Base-by-base conservation (phyloP, 1,140 invertebrate genomes). In the Brachionus calyciflorus region DNA sequence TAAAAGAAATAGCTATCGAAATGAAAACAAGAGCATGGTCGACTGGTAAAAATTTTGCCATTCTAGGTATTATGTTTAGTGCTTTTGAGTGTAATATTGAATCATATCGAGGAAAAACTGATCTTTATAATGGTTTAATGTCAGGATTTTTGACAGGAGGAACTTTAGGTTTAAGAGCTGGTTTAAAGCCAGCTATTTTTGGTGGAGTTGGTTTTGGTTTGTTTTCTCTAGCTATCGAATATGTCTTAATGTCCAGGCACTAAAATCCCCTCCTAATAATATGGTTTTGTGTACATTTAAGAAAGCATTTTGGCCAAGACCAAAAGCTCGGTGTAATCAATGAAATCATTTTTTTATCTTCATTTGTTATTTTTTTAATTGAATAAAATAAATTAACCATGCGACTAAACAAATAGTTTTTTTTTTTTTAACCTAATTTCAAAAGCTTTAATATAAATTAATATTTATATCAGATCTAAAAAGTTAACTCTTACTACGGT, bases 11-110 rank as follows among this genome's bases (percentile, higher is more conserved):
- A 5, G 79, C 83, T 77, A 81, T 89, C 49, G 96, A 99, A 85
- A 96, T 98, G 93, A 93, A 92, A 85, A 87, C 86, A 0, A 91
- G 94, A 5, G 94, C 93, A 63, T 82, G 94, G 46, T 89, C 91
- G 68, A 96, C 98, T 86, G 95, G 92, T 0, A 98, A 98, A 86
- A 98, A 97, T 84, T 99, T 99, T 89, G 96, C 94, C 19, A 87
- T 96, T 53, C 88, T 98, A 79, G 96, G 96, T 73, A 89, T 90
- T 21, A 88, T 98, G 57, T 99, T 98, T 87, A 90, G 95, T 33
- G 91, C 90, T 6, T 89, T 94, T 9, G 94, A 97, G 86, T 98
- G 95, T 83, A 88, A 89, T 19, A 91, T 97, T 82, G 94, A 98
- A 89, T 80, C 81, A 40, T 79, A 77, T 65, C n/a, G 78, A 65